Base-by-base conservation (phyloP, 2,113 vertebrate genomes). In the Tachuris rubrigastra region DNA sequence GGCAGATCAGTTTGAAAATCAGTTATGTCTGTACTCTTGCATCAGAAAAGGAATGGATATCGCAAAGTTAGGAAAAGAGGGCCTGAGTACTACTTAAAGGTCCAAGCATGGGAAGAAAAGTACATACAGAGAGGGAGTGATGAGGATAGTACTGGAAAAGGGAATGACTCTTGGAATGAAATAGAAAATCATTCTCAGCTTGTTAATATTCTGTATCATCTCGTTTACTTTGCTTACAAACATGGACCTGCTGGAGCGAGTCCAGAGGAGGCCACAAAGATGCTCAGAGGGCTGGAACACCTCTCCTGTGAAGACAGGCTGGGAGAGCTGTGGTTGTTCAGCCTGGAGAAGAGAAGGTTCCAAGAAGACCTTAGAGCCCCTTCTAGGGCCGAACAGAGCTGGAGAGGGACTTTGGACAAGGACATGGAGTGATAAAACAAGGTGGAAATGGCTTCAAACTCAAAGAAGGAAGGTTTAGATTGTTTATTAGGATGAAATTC, bases 181-280 rank as follows among this genome's bases (percentile, higher is more conserved):
- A 49, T 0, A 73, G 46, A 86, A 86, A 88, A 49, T 37, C 11
- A 66, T 31, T 31, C 60, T 76, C 46, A 75, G 35, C 28, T 75
- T n/a, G 22, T 93, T 82, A 94, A 87, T 85, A 73, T 60, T 81
- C 82, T 53, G 27, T 14, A 47, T 5, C 19, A 46, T 46, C 16
- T 24, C 72, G 71, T 90, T 85, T 71, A 65, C 52, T 84, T 85
- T 75, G 58, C 60, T 94, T 67, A 35, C 25, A 14, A 77, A 78
- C 3, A 3, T 9, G 13, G 10, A 27, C 6, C 30, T 49, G 28
- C 11, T n/a, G 56, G n/a, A 47, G 5, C 0, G 2, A 55, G 39
- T 24, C 12, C 74, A 71, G 47, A 60, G 24, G 58, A 37, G 24
- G 35, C 16, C 58, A 60, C 5, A 6, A 60, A 60, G 35, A 25